Percentiles rank a stretch among this genome's conserved stretches.
Conservation (phyloP, 2,888 invertebrate genomes). For the Lottia gigantea region DNA sequence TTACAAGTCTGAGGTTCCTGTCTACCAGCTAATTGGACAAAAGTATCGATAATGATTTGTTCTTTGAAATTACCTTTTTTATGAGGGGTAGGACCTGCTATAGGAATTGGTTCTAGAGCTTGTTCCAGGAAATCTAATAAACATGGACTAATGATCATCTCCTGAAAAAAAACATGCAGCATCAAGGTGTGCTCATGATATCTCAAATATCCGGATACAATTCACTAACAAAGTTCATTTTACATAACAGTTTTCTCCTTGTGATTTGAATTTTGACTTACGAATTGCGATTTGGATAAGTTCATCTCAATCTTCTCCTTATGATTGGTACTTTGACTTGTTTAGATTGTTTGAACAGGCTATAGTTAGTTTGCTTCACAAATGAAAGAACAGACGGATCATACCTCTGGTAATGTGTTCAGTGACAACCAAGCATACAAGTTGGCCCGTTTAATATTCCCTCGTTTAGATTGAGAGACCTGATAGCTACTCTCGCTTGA, state of each 20-base stretch:
- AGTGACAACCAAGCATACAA: constrained; percentile 94
- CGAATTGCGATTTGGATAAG: too few species aligned
- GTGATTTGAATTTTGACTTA: neutral
- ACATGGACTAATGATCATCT: constrained; percentile 96
- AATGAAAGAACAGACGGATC: neutral
- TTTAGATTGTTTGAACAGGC: too few species aligned
- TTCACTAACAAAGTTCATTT: too few species aligned
- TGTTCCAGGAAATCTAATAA: constrained; percentile 97
- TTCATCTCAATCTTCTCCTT: too few species aligned
- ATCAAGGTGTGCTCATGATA: too few species aligned
- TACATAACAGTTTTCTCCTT: too few species aligned
- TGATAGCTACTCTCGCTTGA: constrained; percentile 8
- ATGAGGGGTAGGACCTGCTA: constrained; percentile 40
- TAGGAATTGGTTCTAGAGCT: constrained; percentile 93
- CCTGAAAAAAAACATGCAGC: constrained; percentile 66
- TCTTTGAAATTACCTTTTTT: constrained; percentile 46
- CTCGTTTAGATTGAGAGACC: constrained; percentile 22
- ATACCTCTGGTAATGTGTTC: constrained; percentile 87
- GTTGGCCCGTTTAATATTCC: constrained; percentile 80
- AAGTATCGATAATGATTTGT: too few species aligned
- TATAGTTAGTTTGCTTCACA: too few species aligned
- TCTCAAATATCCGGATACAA: too few species aligned
- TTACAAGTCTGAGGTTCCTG: too few species aligned
- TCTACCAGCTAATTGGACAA: too few species aligned
- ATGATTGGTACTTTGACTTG: too few species aligned